Evolutionary conservation across 2,888 invertebrate genomes (phyloP).

Genomic region (Metallyticus violacea): DNA sequence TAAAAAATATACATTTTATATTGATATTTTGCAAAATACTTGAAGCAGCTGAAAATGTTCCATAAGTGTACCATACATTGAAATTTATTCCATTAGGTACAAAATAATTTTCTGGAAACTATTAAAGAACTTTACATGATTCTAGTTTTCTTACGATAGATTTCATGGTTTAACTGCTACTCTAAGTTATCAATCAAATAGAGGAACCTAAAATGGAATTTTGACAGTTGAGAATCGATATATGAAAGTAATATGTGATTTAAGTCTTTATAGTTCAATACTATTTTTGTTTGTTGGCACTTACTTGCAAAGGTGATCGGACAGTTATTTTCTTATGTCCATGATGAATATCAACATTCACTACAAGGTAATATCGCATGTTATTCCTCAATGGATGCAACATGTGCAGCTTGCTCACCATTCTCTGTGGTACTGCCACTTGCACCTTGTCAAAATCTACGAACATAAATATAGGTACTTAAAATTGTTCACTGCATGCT

Average conservation of each 20-base stretch:
- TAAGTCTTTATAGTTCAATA: neutral
- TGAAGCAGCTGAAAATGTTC: no score
- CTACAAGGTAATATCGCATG: constrained; percentile 64
- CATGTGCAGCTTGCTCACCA: constrained; percentile 62
- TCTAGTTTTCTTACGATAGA: no score
- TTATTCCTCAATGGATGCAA: constrained; percentile 60
- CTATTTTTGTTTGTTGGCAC: neutral
- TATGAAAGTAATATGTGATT: neutral
- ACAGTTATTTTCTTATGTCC: constrained; percentile 61
- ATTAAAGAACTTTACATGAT: no score
- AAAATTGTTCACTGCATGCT: neutral
- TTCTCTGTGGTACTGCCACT: constrained; percentile 62
- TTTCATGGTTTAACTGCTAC: no score
- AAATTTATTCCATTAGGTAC: no score
- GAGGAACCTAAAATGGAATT: neutral
- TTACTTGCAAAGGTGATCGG: constrained; percentile 72
- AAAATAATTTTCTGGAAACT: no score
- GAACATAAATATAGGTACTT: neutral
- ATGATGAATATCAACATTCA: constrained; percentile 61
- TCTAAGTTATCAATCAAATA: neutral
- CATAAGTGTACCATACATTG: no score
- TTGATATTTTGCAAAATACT: no score
- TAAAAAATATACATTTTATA: no score
- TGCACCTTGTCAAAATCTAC: constrained; percentile 58
- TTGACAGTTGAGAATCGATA: neutral